Evolutionary conservation across 2,797 vertebrate genomes (phyloP).

Genomic region (Cossypha caffra): DNA sequence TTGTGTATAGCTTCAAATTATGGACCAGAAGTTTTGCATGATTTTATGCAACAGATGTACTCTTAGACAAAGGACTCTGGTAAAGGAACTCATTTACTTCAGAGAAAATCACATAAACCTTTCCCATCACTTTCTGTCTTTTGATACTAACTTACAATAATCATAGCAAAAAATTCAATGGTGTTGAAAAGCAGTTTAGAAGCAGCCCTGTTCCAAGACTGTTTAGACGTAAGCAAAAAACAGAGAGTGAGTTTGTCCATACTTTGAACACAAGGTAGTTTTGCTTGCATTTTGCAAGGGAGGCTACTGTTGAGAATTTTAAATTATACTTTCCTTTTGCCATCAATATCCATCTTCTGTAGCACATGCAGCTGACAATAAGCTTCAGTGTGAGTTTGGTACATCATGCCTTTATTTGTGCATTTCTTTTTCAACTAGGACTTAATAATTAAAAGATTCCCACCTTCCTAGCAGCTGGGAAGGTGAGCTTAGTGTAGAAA

Average conservation of each 20-base stretch:
- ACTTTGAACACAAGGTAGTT: not conserved
- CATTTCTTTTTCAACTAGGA: not conserved
- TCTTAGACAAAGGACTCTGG: not conserved
- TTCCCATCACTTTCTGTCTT: not conserved
- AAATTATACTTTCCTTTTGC: not conserved
- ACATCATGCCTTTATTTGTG: not conserved
- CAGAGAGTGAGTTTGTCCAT: not conserved
- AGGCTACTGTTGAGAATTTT: not conserved
- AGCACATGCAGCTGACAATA: not conserved
- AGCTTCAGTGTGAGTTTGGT: not conserved
- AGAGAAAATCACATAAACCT: slow-evolving; percentile 13
- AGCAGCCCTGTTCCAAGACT: not conserved
- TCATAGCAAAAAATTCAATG: not conserved
- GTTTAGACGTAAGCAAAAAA: not conserved
- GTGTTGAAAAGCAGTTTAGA: not conserved
- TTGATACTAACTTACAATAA: not conserved
- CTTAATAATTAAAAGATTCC: not conserved
- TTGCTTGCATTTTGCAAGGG: not conserved
- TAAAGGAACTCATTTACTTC: slow-evolving; percentile 33
- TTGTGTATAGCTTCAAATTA: slow-evolving; percentile 36
- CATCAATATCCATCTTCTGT: not conserved
- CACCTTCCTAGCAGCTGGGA: not conserved
- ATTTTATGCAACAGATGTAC: not conserved
- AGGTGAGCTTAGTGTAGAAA: not conserved
- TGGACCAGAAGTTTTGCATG: not conserved